Evolutionary conservation across 2,113 vertebrate species (phyloP).

Genomic region (Rhodinocichla rosea): DNA sequence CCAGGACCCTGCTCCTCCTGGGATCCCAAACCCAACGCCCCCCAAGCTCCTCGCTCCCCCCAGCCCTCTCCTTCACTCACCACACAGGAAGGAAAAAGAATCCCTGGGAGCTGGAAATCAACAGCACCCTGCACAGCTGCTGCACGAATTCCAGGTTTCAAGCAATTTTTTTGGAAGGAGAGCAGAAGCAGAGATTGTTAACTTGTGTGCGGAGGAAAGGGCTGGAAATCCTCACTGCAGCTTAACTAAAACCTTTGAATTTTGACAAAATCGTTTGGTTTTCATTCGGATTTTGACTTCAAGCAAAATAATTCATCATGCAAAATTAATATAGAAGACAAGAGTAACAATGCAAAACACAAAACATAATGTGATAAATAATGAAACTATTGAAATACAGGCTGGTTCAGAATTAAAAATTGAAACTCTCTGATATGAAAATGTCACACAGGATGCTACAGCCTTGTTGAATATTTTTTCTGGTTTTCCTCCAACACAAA

Average conservation of each 20-base stretch:
- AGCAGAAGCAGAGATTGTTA: neutral
- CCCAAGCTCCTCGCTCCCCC: accelerated
- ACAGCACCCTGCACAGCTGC: neutral
- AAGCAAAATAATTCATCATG: conserved; percentile 41
- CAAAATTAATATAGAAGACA: conserved; percentile 42
- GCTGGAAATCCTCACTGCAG: neutral
- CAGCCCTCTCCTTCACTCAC: neutral
- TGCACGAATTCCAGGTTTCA: neutral
- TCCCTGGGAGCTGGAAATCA: neutral
- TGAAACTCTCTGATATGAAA: neutral
- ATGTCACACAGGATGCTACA: neutral
- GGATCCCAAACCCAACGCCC: neutral
- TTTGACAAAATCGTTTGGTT: neutral
- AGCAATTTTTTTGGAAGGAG: neutral
- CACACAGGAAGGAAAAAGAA: neutral
- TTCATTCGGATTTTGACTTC: conserved; percentile 10
- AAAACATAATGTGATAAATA: conserved; percentile 44
- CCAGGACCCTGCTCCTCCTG: accelerated
- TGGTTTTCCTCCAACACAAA: neutral
- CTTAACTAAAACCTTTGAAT: neutral
- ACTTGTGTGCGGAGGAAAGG: neutral
- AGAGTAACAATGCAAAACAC: conserved; percentile 18
- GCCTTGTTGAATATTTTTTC: neutral
- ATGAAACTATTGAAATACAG: conserved; percentile 34
- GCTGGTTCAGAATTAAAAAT: conserved; percentile 36